phyloP scores from a whole-genome alignment of 2,888 invertebrate species.

The Leucophora obtusa region DNA sequence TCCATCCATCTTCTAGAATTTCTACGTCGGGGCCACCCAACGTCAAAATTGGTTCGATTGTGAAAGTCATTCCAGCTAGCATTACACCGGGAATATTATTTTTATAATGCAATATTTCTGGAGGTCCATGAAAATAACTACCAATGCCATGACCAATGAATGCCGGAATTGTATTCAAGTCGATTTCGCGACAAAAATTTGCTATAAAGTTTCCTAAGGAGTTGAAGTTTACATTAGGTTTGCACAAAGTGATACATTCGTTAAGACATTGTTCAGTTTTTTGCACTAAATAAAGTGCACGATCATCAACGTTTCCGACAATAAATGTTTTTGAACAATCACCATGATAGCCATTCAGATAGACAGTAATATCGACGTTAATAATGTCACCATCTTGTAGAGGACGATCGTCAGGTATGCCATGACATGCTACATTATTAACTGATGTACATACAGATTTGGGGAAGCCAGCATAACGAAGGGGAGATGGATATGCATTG shows the following conservation, averaged over 20 bases:
- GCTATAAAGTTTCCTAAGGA: conserved; percentile 84
- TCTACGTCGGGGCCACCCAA: conserved; percentile 85
- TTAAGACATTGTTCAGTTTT: conserved; percentile 86
- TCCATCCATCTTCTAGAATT: conserved; percentile 94
- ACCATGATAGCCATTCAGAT: conserved; percentile 90
- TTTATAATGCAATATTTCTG: conserved; percentile 90
- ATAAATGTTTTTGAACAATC: conserved; percentile 93
- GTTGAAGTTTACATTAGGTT: conserved; percentile 81
- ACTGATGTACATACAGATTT: conserved; percentile 94
- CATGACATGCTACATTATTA: conserved; percentile 95
- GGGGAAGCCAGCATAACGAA: conserved; percentile 90
- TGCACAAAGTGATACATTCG: conserved; percentile 82
- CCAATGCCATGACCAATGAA: conserved; percentile 97
- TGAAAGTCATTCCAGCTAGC: conserved; percentile 95
- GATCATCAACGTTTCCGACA: conserved; percentile 89
- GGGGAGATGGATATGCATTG: conserved; percentile 93
- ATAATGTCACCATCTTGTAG: conserved; percentile 92
- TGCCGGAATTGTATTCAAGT: conserved; percentile 86
- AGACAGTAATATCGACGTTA: conserved; percentile 95
- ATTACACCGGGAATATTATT: conserved; percentile 85
- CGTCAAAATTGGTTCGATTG: conserved; percentile 93
- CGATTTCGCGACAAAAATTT: conserved; percentile 82
- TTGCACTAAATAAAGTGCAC: conserved; percentile 84
- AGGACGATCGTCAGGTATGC: conserved; percentile 92
- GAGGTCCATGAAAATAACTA: conserved; percentile 93